These are phyloP conservation scores for Bovichtus variegatus DNA, from an alignment of 2,797 vertebrate genomes.

Conservation along the genomic window DNA sequence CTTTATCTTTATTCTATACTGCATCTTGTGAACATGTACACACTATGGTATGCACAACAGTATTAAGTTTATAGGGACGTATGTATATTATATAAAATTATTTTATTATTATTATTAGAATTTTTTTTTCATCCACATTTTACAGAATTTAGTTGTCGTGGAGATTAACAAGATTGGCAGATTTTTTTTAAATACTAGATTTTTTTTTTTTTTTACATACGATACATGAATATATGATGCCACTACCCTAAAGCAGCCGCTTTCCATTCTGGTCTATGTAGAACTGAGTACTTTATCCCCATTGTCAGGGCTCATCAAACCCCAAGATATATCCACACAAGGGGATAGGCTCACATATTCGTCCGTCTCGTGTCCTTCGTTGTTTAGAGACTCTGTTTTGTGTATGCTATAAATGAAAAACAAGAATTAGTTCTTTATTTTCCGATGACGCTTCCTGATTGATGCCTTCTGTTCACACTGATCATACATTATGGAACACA, in stretches of 20 bases:
- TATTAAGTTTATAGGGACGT: not conserved
- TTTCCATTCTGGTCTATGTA: not conserved
- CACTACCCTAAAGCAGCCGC: not conserved
- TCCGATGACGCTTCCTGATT: slow-evolving; percentile 58
- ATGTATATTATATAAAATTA: too few relatives aligned
- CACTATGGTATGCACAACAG: not conserved
- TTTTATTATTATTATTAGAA: too few relatives aligned
- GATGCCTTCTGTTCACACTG: slow-evolving; percentile 66
- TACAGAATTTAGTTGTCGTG: too few relatives aligned
- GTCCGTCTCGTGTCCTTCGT: slow-evolving; percentile 35
- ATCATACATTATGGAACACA: slow-evolving; percentile 73
- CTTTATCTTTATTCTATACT: not conserved
- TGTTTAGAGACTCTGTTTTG: slow-evolving; percentile 5
- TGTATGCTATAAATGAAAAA: slow-evolving; percentile 30
- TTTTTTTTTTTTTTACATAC: not conserved
- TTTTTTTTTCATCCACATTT: too few relatives aligned
- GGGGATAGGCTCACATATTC: slow-evolving; percentile 7
- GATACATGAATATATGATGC: not conserved
- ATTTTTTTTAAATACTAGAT: not conserved
- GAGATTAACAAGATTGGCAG: not conserved
- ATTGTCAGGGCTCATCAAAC: slow-evolving; percentile 6
- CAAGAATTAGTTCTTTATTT: slow-evolving; percentile 49
- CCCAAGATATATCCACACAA: not conserved
- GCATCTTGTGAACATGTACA: not conserved
- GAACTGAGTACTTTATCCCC: not conserved